Evolutionary conservation across 2,888 invertebrate genomes (phyloP).

Genomic region (Dolomedes plantarius): DNA sequence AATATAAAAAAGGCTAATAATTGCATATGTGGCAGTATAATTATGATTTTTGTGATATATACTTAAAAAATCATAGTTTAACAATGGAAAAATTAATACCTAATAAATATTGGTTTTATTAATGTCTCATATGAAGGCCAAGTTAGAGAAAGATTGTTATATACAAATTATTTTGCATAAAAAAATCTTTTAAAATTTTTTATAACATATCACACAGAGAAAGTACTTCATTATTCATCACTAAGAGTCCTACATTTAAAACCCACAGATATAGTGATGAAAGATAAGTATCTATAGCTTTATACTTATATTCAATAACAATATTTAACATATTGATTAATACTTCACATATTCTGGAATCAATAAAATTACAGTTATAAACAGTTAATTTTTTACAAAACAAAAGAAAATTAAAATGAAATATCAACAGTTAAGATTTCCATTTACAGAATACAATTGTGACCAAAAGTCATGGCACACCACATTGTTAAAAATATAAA

Average conservation of each 20-base stretch:
- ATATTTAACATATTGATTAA: not conserved
- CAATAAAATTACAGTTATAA: not conserved
- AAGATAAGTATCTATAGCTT: not conserved
- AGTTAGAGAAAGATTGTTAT: not conserved
- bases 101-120: not conserved
- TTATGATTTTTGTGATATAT: not conserved
- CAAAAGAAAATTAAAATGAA: not conserved
- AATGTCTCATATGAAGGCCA: not conserved
- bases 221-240: not conserved
- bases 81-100: not conserved
- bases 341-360: not conserved
- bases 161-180: not conserved
- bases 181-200: not conserved
- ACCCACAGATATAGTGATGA: not conserved
- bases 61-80: too few relatives aligned
- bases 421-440: not conserved
- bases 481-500: too few relatives aligned
- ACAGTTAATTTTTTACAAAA: not conserved
- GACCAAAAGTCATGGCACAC: constrained; percentile 16
- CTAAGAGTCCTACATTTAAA: constrained; percentile 1
- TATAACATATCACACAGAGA: constrained; percentile 3
- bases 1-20: not conserved
- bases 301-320: not conserved
- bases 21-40: not conserved
- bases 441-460: not conserved